phyloP scores from a whole-genome alignment of 1,140 invertebrate genomes.

The Zaprionus tsacasi region DNA sequence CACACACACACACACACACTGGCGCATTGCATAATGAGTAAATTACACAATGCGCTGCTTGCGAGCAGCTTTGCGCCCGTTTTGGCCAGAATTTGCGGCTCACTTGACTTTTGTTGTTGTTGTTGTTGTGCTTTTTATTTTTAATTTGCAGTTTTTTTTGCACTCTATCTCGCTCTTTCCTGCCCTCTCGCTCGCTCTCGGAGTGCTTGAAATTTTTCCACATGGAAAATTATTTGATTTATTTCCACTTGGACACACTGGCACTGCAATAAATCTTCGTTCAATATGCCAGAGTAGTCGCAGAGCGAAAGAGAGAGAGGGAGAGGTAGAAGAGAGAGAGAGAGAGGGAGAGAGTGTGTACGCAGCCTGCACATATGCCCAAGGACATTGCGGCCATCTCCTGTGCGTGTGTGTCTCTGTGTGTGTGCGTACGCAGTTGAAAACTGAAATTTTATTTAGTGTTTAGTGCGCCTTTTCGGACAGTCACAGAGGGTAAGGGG shows the following conservation, averaged over 20 bases:
- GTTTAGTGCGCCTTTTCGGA: constrained; percentile 79
- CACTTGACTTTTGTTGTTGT: constrained; percentile 63
- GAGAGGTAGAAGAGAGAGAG: neutral
- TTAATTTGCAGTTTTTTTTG: constrained; percentile 34
- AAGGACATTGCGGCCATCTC: constrained; percentile 67
- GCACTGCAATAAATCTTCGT: constrained; percentile 83
- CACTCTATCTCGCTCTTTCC: neutral
- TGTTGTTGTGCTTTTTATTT: constrained; percentile 41
- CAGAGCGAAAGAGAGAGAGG: constrained; percentile 17
- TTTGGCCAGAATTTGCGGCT: constrained; percentile 47
- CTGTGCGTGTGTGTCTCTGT: constrained; percentile 30
- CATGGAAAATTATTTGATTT: constrained; percentile 84
- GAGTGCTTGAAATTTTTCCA: constrained; percentile 78
- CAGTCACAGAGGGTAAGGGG: constrained; percentile 49
- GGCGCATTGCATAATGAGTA: constrained; percentile 72
- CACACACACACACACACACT: constrained; percentile 21
- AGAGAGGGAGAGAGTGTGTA: neutral
- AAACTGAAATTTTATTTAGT: constrained; percentile 82
- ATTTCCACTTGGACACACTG: constrained; percentile 83
- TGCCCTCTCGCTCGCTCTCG: constrained; percentile 19
- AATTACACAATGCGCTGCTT: constrained; percentile 74
- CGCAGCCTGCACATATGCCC: constrained; percentile 53
- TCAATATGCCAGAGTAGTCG: constrained; percentile 75
- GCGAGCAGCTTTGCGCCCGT: constrained; percentile 40
- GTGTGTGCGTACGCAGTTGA: constrained; percentile 68